Conservation (phyloP, 1,140 invertebrate genomes). For the Drosophila nikananu region DNA sequence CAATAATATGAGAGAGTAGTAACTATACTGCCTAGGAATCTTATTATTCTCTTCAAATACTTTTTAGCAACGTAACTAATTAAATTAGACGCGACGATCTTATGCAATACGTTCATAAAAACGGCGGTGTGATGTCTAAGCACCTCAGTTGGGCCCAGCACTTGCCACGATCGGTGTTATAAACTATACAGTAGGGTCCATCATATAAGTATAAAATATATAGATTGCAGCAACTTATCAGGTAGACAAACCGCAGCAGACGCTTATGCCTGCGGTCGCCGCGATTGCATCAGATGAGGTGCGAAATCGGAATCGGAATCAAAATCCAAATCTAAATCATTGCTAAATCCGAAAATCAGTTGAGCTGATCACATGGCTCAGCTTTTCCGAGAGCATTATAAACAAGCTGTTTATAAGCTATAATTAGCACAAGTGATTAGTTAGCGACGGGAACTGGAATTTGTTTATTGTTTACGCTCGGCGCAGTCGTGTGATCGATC, state of each 20-base stretch:
- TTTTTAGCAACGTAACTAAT: not conserved
- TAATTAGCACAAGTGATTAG: constrained; percentile 49
- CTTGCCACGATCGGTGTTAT: constrained; percentile 12
- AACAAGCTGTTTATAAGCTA: constrained; percentile 61
- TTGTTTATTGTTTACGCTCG: constrained; percentile 56
- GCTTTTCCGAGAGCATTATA: constrained; percentile 29
- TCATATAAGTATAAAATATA: not conserved
- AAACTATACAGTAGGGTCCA: constrained; percentile 5
- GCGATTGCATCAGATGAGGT: constrained; percentile 66
- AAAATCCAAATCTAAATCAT: constrained; percentile 16
- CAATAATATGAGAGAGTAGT: too few relatives aligned
- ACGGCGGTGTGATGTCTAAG: constrained; percentile 43
- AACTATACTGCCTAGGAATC: too few relatives aligned
- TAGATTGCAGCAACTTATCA: constrained; percentile 43
- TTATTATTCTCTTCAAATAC: not conserved
- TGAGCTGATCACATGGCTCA: constrained; percentile 34
- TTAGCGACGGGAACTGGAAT: constrained; percentile 29
- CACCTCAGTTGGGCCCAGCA: constrained; percentile 23
- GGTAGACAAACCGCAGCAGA: constrained; percentile 53
- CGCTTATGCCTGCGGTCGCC: constrained; percentile 59
- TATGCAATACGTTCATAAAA: constrained; percentile 57
- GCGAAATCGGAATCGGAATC: constrained; percentile 33
- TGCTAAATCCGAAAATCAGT: constrained; percentile 27
- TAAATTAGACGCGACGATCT: constrained; percentile 17
- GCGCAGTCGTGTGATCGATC: constrained; percentile 51